Evolutionary conservation across 2,888 invertebrate species (phyloP).

Genomic region (Athrips mouffetella): DNA sequence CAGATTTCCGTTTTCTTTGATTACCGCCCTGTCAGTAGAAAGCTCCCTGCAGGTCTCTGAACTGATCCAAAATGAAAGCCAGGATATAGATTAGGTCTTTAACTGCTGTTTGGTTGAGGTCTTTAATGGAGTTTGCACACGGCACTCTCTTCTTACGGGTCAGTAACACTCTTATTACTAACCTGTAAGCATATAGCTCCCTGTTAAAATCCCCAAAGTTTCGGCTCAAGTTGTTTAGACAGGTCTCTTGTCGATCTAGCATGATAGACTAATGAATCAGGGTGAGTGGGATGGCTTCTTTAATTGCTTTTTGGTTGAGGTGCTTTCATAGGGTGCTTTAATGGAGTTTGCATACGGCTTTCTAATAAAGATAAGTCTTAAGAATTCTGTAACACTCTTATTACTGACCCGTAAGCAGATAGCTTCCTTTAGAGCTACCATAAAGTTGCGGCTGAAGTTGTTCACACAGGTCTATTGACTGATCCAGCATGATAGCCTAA

Average conservation of each 20-base stretch:
- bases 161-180: no score
- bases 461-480: constrained; percentile 38
- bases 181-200: constrained; percentile 57
- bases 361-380: no score
- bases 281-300: constrained; percentile 81
- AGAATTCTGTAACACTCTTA: no score
- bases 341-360: constrained; percentile 62
- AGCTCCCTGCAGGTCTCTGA: constrained; percentile 34
- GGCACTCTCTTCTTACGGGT: no score
- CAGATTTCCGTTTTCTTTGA: no score
- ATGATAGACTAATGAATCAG: constrained; percentile 77
- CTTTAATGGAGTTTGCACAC: no score
- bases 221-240: constrained; percentile 53
- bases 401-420: constrained; percentile 49
- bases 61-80: not conserved
- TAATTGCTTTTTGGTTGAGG: constrained; percentile 63
- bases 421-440: constrained; percentile 54
- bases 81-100: no score
- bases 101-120: no score
- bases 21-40: constrained; percentile 50
- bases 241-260: constrained; percentile 80
- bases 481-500: not conserved
- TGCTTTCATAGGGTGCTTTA: constrained; percentile 58
- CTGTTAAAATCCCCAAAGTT: constrained; percentile 47
- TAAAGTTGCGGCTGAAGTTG: constrained; percentile 38